phyloP scores from a whole-genome alignment of 2,113 vertebrate species.

The Pelodiscus sinensis region DNA sequence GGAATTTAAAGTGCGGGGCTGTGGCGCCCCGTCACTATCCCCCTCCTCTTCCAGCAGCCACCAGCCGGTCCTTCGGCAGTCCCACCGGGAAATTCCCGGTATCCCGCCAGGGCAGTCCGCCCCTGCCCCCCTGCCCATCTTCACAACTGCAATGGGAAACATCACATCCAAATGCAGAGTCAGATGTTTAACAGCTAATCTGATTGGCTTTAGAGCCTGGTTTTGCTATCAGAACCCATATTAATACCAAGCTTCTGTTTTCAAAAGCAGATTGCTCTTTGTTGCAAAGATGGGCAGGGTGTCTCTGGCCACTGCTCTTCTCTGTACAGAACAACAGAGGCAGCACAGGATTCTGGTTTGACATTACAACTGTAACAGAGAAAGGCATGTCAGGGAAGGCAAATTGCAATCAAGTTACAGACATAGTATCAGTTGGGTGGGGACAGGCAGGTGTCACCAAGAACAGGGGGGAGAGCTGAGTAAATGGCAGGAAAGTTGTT shows the following conservation, averaged over 20 bases:
- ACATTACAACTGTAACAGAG: background rate
- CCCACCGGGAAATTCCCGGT: too few relatives aligned
- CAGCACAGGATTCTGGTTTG: background rate
- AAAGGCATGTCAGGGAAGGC: background rate
- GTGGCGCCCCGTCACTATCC: too few relatives aligned
- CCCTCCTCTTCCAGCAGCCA: too few relatives aligned
- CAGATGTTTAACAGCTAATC: background rate
- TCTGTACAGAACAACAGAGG: background rate
- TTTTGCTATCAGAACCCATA: background rate
- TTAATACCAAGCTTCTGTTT: background rate
- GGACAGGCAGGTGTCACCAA: background rate
- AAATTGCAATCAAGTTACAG: background rate
- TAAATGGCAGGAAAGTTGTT: background rate
- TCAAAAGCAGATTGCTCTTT: background rate
- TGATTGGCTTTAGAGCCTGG: background rate
- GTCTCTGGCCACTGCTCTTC: background rate
- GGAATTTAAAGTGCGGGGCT: too few relatives aligned
- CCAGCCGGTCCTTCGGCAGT: too few relatives aligned
- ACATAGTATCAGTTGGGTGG: background rate
- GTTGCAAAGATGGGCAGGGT: background rate
- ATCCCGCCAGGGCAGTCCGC: too few relatives aligned
- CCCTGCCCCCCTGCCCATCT: background rate
- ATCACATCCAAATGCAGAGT: background rate
- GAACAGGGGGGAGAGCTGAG: background rate
- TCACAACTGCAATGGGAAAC: background rate